Conservation (phyloP, 2,113 vertebrate genomes). For the Chloropsis hardwickii region DNA sequence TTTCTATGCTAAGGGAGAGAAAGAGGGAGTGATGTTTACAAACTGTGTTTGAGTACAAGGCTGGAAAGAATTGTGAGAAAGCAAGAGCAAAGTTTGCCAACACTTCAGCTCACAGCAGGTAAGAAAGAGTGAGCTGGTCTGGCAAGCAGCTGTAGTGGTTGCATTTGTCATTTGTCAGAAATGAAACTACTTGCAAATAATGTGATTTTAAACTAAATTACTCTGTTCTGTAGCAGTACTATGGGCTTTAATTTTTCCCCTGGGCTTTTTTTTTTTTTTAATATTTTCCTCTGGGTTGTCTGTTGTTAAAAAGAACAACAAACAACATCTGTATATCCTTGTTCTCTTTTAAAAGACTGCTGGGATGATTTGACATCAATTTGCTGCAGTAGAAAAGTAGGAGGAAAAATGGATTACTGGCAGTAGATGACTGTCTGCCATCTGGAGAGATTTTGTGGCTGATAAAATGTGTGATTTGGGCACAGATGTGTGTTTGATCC, state of each 20-base stretch:
- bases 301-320: neutral
- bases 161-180: neutral
- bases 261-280: neutral
- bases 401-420: neutral
- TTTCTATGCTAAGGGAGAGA: neutral
- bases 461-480: neutral
- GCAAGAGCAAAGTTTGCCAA: neutral
- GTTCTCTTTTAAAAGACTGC: neutral
- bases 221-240: neutral
- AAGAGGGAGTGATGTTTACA: neutral
- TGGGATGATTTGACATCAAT: neutral
- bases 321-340: neutral
- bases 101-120: neutral
- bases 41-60: neutral
- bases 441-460: slow-evolving; percentile 6
- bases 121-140: neutral
- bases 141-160: neutral
- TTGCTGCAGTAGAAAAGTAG: neutral
- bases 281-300: neutral
- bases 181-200: neutral
- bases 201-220: neutral
- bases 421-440: neutral
- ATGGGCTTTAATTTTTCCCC: neutral
- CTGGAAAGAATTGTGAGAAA: neutral
- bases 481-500: neutral